Evolutionary conservation across 2,797 vertebrate genomes (phyloP).

Genomic region (Neoniphon sammara): DNA sequence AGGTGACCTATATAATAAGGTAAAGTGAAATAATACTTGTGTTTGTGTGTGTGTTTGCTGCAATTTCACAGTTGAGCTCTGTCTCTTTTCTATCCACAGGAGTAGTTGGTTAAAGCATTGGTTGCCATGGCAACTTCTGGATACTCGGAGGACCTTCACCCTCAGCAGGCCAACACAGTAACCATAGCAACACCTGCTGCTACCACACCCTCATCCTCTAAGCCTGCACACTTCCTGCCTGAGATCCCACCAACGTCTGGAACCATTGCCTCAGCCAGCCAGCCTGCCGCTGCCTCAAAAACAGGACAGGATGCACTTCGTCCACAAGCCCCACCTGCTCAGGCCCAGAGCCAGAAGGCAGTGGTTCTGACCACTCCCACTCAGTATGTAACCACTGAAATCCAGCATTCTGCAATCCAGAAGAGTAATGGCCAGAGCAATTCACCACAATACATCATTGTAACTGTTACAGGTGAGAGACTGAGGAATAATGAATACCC

Average conservation of each 20-base stretch:
- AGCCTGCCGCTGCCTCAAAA: constrained; percentile 70
- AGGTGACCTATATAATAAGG: not conserved
- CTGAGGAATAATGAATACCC: constrained; percentile 1
- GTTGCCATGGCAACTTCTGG: constrained; percentile 91
- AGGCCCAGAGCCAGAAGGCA: constrained; percentile 74
- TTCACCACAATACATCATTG: constrained; percentile 91
- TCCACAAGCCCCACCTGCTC: constrained; percentile 74
- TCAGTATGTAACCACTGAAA: constrained; percentile 83
- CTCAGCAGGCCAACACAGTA: constrained; percentile 82
- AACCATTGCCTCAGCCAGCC: constrained; percentile 64
- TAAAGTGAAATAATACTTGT: constrained; percentile 10
- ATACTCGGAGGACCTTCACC: constrained; percentile 89
- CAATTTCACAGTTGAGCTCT: constrained; percentile 47
- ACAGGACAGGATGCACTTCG: constrained; percentile 77
- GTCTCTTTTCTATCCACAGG: constrained; percentile 66
- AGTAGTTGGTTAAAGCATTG: constrained; percentile 63
- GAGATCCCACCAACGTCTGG: constrained; percentile 82
- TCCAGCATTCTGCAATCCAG: constrained; percentile 77
- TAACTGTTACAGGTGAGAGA: constrained; percentile 91
- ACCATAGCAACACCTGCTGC: constrained; percentile 77
- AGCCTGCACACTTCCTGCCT: constrained; percentile 84
- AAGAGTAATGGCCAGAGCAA: constrained; percentile 79
- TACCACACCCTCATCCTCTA: constrained; percentile 79
- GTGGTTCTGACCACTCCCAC: constrained; percentile 75
- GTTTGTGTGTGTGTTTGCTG: constrained; percentile 3